Percentiles rank a stretch among this genome's conserved stretches.
These are phyloP conservation scores for Ovis aries DNA, from an alignment of 2,113 vertebrate species.

Conservation along the genomic window ARS-UI_Ramb_v3.0 NC_056065.1:71953001-71953500, in stretches of 20 bases:
- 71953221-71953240: background rate
- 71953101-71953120: background rate
- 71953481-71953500: background rate
- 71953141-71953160: background rate
- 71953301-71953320: background rate
- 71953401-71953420: background rate
- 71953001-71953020: background rate
- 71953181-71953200: background rate
- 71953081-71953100: background rate
- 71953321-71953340: background rate
- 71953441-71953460: background rate
- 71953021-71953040: background rate
- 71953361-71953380: slow-evolving; percentile 6
- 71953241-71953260: background rate
- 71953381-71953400: slow-evolving; percentile 24
- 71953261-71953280: background rate
- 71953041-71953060: background rate
- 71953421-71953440: background rate
- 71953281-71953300: background rate
- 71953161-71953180: background rate
- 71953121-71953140: background rate
- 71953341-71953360: background rate
- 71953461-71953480: background rate
- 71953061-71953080: background rate
- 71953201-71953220: background rate